These are phyloP conservation scores for Neolamprologus variostigma DNA, from an alignment of 2,113 vertebrate genomes.

Conservation along the genomic window DNA sequence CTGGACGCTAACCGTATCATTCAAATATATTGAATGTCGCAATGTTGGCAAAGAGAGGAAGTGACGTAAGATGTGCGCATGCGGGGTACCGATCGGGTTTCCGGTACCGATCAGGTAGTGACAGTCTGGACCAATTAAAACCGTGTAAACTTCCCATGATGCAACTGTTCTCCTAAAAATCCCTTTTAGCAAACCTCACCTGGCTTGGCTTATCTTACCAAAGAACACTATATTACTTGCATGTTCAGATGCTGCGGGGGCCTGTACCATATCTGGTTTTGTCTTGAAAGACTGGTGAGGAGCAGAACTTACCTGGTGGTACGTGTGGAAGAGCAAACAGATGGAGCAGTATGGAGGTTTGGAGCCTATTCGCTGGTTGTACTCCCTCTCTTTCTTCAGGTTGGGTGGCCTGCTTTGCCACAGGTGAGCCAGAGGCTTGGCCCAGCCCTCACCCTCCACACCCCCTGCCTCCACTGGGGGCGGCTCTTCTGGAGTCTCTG, in stretches of 20 bases:
- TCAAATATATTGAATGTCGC: too few species aligned
- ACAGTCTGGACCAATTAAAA: neutral
- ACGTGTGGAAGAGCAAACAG: slow-evolving; percentile 85
- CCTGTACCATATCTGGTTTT: neutral
- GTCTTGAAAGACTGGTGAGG: neutral
- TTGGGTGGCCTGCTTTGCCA: slow-evolving; percentile 91
- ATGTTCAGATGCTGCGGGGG: neutral
- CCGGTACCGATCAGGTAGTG: too few species aligned
- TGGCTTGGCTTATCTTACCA: neutral
- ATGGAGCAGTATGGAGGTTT: slow-evolving; percentile 87
- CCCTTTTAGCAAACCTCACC: neutral
- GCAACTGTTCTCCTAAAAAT: neutral
- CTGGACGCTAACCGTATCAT: too few species aligned
- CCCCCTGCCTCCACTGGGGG: slow-evolving; percentile 75
- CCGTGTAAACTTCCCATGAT: neutral
- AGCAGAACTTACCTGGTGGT: slow-evolving; percentile 71
- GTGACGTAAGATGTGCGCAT: too few species aligned
- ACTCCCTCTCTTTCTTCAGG: slow-evolving; percentile 86
- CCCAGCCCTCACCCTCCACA: slow-evolving; percentile 87
- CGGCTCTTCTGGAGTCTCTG: slow-evolving; percentile 80
- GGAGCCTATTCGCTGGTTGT: slow-evolving; percentile 82
- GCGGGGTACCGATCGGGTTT: too few species aligned
- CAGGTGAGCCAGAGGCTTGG: slow-evolving; percentile 85
- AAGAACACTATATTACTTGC: neutral
- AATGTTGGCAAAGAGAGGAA: too few species aligned